Evolutionary conservation across 2,888 invertebrate genomes (phyloP), one percentile per base, ranked within the genome.

Genomic region (Dione juno): DNA sequence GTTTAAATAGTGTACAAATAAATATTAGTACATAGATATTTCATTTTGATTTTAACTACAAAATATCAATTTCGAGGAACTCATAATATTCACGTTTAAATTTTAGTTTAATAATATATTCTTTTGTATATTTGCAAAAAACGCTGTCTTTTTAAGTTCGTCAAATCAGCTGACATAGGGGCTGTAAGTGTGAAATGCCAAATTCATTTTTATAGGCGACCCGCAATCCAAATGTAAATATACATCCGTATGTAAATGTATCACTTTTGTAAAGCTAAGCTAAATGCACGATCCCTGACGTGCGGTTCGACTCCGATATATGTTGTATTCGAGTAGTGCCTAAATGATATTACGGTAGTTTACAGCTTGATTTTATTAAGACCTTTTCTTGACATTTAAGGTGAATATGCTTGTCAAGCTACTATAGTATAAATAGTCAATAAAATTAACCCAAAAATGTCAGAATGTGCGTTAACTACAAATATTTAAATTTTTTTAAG

Each of bases 181-280:
- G 14, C 14, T 14, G 21, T 41, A 41, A 59, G 16, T 11, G 48
- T 37, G 61, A 74, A 67, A 66, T 67, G 67, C 66, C 74, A 74
- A 69, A 74, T 72, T 72, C 66, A 71, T 75, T 75, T 74, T 74
- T 75, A 75, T 74, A 67, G 65, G 64, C 69, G 43, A 69, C 74
- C 73, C 67, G 67, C 70, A 67, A 41, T 40, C 40, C 35, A 10
- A 45, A 64, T 64, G 50, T 50, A 37, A n/a, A n/a, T 40, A 64
- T 64, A 50, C 14, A 16, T 57, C 14, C 35, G 16, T 57, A 40
- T 40, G 37, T 16, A 40, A 40, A 43, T 35, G 61, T 45, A 28
- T 43, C n/a, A 28, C 28, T 61, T 35, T 61, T 61, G 43, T 16
- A 43, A 21, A 8, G n/a, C 45, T 35, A 45, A 61, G 45, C 28